phyloP scores from a whole-genome alignment of 1,140 invertebrate species.

The Xylocopa sonorina region DNA sequence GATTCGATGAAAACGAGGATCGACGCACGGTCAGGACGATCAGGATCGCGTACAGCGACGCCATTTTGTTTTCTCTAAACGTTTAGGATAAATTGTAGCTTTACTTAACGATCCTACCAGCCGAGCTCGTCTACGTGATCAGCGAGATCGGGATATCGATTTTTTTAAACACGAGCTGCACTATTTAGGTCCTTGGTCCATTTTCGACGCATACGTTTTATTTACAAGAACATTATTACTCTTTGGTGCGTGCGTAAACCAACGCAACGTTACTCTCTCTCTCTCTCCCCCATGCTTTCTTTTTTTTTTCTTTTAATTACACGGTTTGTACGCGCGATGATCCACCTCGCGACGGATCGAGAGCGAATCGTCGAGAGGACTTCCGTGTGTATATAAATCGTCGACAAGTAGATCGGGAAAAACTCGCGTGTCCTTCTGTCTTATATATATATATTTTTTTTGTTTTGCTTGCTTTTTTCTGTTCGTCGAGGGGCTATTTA shows the following conservation, averaged over 20 bases:
- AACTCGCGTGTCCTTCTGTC: slow-evolving; percentile 7
- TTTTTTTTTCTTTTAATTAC: background rate
- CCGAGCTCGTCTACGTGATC: slow-evolving; percentile 49
- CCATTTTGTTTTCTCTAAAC: too few relatives aligned
- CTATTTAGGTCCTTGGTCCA: slow-evolving; percentile 77
- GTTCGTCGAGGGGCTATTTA: background rate
- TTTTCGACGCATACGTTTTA: slow-evolving; percentile 76
- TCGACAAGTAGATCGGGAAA: slow-evolving; percentile 27
- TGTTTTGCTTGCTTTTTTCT: background rate
- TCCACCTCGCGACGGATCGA: slow-evolving; percentile 39
- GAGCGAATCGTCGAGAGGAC: slow-evolving; percentile 55
- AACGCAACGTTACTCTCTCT: background rate
- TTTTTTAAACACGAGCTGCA: slow-evolving; percentile 68
- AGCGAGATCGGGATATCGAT: slow-evolving; percentile 56
- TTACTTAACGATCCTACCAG: slow-evolving; percentile 66
- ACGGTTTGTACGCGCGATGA: slow-evolving; percentile 21
- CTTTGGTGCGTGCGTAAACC: slow-evolving; percentile 31
- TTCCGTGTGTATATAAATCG: slow-evolving; percentile 27
- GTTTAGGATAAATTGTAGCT: slow-evolving; percentile 69
- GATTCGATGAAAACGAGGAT: background rate
- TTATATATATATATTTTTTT: background rate
- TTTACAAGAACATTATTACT: slow-evolving; percentile 69
- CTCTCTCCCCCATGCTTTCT: background rate
- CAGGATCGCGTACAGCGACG: background rate
- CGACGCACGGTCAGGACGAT: background rate